Conservation (phyloP, 2,113 vertebrate species). For the Nestor notabilis region DNA sequence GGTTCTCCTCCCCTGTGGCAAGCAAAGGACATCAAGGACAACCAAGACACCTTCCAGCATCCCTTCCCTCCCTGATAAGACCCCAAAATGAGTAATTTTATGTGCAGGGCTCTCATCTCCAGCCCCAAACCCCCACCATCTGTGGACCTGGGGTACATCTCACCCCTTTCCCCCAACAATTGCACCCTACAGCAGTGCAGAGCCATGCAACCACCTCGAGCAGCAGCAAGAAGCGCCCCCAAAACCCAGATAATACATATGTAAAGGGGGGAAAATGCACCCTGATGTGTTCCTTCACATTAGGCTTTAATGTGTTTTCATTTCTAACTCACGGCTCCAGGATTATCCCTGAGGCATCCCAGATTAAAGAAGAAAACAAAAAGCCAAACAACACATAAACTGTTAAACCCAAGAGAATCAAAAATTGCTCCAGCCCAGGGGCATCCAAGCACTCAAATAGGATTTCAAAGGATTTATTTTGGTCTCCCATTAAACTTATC, state of each 20-base stretch:
- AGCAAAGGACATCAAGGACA: accelerated
- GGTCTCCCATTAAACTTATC: slow-evolving; percentile 11
- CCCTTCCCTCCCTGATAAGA: not conserved
- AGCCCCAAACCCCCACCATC: not conserved
- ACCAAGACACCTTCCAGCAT: not conserved
- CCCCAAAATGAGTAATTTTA: not conserved
- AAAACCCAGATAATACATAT: not conserved
- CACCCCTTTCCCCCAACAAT: accelerated
- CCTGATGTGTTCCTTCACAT: not conserved
- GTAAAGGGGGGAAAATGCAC: not conserved
- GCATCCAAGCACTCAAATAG: slow-evolving; percentile 24
- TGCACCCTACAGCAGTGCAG: accelerated
- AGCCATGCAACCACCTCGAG: no score
- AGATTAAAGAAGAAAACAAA: not conserved
- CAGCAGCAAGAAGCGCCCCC: no score
- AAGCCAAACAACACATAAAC: not conserved
- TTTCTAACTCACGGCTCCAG: not conserved
- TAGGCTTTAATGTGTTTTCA: not conserved
- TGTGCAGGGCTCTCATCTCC: not conserved
- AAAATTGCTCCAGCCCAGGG: slow-evolving; percentile 35
- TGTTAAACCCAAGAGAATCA: slow-evolving; percentile 1
- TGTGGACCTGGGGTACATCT: accelerated
- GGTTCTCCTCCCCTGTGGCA: slow-evolving; percentile 87
- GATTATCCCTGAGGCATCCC: not conserved
- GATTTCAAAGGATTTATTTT: slow-evolving; percentile 38